Conservation (phyloP, 2,113 vertebrate genomes). For the Mesembrinibis cayennensis region DNA sequence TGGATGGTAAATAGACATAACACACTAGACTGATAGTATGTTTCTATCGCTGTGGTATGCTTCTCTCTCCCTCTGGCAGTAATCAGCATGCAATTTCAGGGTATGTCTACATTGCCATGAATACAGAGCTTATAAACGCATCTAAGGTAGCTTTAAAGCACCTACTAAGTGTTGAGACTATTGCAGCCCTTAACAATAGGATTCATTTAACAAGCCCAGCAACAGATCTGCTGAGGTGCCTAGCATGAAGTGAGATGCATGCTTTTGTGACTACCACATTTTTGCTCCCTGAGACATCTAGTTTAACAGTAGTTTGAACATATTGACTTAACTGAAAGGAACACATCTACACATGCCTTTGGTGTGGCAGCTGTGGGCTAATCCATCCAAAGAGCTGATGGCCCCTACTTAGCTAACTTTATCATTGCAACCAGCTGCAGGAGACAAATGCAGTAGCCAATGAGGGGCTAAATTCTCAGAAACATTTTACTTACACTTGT, state of each 20-base stretch:
- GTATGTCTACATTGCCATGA: not conserved
- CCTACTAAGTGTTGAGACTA: not conserved
- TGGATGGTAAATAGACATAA: not conserved
- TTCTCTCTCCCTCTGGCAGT: not conserved
- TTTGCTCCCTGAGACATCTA: not conserved
- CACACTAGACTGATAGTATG: not conserved
- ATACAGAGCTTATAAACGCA: not conserved
- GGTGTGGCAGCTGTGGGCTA: not conserved
- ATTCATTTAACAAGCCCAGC: not conserved
- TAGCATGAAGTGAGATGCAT: not conserved
- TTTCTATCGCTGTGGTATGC: not conserved
- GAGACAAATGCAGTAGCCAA: not conserved
- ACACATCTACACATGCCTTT: not conserved
- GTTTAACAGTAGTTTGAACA: not conserved
- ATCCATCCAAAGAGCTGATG: not conserved
- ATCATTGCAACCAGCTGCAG: not conserved
- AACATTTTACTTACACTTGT: accelerated
- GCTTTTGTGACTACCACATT: not conserved
- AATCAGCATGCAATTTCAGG: not conserved
- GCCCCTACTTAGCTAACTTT: not conserved
- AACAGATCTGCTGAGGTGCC: not conserved
- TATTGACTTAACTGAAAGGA: not conserved
- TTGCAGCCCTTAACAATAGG: not conserved
- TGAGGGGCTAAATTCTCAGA: not conserved
- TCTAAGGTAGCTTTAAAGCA: not conserved